A percentile compares a stretch with the other conserved stretches of the same genome.
These are phyloP conservation scores for Heteromyza rotundicornis DNA, from an alignment of 2,888 invertebrate species.

Conservation along the genomic window DNA sequence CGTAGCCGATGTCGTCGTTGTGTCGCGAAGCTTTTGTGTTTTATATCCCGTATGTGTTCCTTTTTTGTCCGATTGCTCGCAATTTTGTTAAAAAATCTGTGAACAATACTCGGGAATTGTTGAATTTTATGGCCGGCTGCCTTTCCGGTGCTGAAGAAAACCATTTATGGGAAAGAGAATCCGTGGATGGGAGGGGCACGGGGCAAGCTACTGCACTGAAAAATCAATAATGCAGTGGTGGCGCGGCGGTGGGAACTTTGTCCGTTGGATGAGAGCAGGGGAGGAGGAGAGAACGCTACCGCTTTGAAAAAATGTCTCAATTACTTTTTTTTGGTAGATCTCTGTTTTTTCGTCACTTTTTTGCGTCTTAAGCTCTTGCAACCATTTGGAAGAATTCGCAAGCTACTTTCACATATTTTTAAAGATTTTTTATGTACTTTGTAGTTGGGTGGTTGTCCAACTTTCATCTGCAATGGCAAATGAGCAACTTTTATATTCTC, in stretches of 20 bases:
- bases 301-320: no score
- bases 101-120: neutral
- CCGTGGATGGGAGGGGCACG: neutral
- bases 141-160: neutral
- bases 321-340: no score
- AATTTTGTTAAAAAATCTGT: neutral
- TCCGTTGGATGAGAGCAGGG: neutral
- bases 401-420: no score
- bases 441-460: no score
- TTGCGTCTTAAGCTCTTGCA: no score
- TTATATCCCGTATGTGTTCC: neutral
- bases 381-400: no score
- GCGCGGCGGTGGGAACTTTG: neutral
- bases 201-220: constrained; percentile 1
- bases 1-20: no score
- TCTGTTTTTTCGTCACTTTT: no score
- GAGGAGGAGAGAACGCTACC: neutral
- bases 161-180: neutral
- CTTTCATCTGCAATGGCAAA: no score
- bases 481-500: no score
- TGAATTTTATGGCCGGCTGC: neutral
- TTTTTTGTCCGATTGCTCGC: neutral
- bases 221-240: constrained; percentile 23
- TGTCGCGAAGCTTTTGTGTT: neutral
- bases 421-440: no score